Percentiles rank a stretch among this genome's conserved stretches.
Evolutionary conservation across 2,797 vertebrate genomes (phyloP).

Genomic region (Saguinus oedipus): DNA sequence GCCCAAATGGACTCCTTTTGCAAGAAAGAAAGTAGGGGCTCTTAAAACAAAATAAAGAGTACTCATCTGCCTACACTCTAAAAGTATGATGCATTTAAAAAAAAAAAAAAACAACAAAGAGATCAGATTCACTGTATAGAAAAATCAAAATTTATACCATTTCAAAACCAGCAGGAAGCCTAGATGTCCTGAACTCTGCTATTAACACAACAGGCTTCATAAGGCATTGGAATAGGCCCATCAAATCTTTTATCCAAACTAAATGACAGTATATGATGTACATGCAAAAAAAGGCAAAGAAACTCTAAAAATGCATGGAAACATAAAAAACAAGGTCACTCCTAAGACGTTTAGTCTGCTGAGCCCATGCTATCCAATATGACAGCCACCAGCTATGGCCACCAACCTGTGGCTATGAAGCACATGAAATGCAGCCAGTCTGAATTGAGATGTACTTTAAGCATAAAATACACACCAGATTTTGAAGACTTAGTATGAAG

Average conservation of each 20-base stretch:
- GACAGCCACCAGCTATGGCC: neutral
- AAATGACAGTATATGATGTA: constrained; percentile 28
- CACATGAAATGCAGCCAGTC: neutral
- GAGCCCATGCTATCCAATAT: neutral
- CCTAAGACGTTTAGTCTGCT: constrained; percentile 26
- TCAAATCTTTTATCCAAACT: constrained; percentile 47
- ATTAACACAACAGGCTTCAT: constrained; percentile 47
- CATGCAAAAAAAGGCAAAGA: constrained; percentile 20
- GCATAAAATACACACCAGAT: neutral
- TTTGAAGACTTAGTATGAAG: constrained; percentile 29
- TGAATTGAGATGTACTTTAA: neutral
- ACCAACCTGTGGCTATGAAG: neutral
- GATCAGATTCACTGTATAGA: constrained; percentile 5
- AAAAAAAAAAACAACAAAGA: neutral
- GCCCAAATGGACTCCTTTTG: neutral
- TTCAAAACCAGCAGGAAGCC: constrained; percentile 57
- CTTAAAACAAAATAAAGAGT: constrained; percentile 33
- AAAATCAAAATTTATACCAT: constrained; percentile 61
- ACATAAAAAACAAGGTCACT: neutral
- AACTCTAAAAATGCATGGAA: constrained; percentile 33
- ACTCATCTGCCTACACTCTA: neutral
- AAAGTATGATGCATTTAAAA: neutral
- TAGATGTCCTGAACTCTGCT: constrained; percentile 45
- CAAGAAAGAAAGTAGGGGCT: constrained; percentile 12
- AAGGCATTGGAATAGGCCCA: constrained; percentile 2